phyloP scores from a whole-genome alignment of 2,797 vertebrate species.

The Knipowitschia caucasica region DNA sequence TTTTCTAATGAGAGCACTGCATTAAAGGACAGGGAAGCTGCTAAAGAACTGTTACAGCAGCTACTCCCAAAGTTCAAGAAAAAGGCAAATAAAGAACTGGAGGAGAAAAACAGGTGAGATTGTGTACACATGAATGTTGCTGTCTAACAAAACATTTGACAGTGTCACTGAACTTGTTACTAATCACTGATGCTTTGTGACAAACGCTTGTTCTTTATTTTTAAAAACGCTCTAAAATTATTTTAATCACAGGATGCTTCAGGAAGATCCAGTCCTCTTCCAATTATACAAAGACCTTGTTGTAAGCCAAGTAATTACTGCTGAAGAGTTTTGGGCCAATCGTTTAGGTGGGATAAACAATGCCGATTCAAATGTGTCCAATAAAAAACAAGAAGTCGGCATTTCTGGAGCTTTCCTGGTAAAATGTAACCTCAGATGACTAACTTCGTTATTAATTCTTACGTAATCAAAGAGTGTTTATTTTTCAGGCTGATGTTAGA shows the following conservation, averaged over 20 bases:
- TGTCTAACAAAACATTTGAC: background rate
- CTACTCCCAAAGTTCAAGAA: constrained; percentile 97
- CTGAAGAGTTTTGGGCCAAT: constrained; percentile 98
- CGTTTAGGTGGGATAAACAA: constrained; percentile 86
- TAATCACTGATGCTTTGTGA: background rate
- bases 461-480: background rate
- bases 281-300: constrained; percentile 98
- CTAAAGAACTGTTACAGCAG: constrained; percentile 96
- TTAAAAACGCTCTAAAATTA: background rate
- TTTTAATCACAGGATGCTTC: constrained; percentile 85
- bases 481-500: constrained; percentile 89
- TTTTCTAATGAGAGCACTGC: constrained; percentile 93
- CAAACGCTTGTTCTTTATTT: background rate
- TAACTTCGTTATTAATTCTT: background rate
- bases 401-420: constrained; percentile 99
- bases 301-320: constrained; percentile 97
- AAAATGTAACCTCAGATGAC: constrained; percentile 35
- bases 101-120: constrained; percentile 95
- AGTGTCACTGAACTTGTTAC: background rate
- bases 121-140: background rate
- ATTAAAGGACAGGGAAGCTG: constrained; percentile 90
- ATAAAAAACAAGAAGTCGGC: constrained; percentile 93
- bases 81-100: constrained; percentile 97
- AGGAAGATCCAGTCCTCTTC: constrained; percentile 98
- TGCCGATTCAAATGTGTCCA: constrained; percentile 75